Base-by-base conservation (phyloP, 1,140 invertebrate genomes). In the Drosophila nigromelanica region DNA sequence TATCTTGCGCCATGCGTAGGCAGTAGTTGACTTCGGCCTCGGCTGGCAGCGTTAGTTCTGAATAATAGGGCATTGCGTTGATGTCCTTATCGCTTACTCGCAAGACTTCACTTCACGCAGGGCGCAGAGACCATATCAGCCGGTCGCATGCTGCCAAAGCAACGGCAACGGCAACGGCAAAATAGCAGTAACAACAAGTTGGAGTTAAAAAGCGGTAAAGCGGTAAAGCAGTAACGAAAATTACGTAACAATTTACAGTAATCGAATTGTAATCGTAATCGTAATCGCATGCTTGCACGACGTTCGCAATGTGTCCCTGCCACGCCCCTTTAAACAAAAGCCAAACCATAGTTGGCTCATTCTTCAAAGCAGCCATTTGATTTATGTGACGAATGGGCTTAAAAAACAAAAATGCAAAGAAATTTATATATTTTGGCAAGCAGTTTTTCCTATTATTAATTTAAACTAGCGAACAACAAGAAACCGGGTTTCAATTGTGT, bases 101-200 rank as follows among this genome's bases (percentile, higher is more conserved):
- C 82, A 87, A 86, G 82, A 87, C 82, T 86, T 87, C 82, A 87
- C 82, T 86, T 87, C 82, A 86, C 81, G 66, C 64, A n/a, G 47
- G n/a, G 18, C 54, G 14, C 30, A 59, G 18, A 15, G 24, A n/a
- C 14, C 62, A 55, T 76, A 58, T 68, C 45, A 54, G 27, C 47
- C 55, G 43, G 11, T 73, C 42, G 27, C 66, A 50, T 39, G 43
- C 43, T 33, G 48, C 48, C 33, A 2, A 33, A n/a, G 11, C 47
- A 5, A 15, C 39, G n/a, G 10, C 39, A 18, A 3, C 37, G 14
- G 1, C 37, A 55, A 37, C n/a, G 18, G 14, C 33, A 48, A 27
- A 30, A 27, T 6, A 30, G 37, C 47, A 50, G n/a, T 15, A 45
- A 37, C 39, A 52, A 18, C 24, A 42, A 39, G 11, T 30, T 39